A percentile compares a stretch with the other conserved stretches of the same genome.
Evolutionary conservation across 2,113 vertebrate species (phyloP).

Genomic region (Solea senegalensis): DNA sequence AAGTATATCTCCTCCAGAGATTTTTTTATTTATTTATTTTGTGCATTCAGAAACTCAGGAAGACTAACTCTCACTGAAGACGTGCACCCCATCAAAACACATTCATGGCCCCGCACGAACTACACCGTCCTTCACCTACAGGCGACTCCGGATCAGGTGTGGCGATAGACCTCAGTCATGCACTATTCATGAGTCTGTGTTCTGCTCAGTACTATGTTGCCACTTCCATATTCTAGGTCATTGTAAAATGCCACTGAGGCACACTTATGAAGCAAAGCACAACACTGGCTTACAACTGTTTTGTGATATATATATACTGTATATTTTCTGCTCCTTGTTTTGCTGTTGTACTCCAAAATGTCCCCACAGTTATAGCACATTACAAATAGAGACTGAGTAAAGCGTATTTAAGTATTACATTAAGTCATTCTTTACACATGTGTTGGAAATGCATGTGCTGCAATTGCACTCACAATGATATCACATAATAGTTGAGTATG

Average conservation of each 20-base stretch:
- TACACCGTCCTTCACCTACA: slow-evolving; percentile 26
- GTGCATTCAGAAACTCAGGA: slow-evolving; percentile 16
- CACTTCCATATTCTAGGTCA: neutral
- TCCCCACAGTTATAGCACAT: neutral
- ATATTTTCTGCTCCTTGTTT: slow-evolving; percentile 11
- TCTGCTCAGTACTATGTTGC: slow-evolving; percentile 4
- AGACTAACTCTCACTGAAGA: neutral
- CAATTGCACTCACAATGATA: neutral
- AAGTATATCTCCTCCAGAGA: slow-evolving; percentile 23
- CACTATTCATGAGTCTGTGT: slow-evolving; percentile 7
- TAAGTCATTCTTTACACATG: neutral
- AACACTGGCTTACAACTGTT: neutral
- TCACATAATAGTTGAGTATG: neutral
- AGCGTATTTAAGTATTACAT: no score
- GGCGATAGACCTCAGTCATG: slow-evolving; percentile 21
- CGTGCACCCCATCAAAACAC: neutral
- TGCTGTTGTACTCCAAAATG: neutral
- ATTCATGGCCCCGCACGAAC: slow-evolving; percentile 11
- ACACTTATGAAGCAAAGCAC: neutral
- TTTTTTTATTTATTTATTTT: neutral
- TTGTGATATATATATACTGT: neutral
- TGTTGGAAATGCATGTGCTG: neutral
- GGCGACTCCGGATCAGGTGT: neutral
- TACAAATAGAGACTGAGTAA: neutral
- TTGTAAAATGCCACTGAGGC: slow-evolving; percentile 1